phyloP scores from a whole-genome alignment of 2,113 vertebrate genomes.

The Actinemys pallida region DNA sequence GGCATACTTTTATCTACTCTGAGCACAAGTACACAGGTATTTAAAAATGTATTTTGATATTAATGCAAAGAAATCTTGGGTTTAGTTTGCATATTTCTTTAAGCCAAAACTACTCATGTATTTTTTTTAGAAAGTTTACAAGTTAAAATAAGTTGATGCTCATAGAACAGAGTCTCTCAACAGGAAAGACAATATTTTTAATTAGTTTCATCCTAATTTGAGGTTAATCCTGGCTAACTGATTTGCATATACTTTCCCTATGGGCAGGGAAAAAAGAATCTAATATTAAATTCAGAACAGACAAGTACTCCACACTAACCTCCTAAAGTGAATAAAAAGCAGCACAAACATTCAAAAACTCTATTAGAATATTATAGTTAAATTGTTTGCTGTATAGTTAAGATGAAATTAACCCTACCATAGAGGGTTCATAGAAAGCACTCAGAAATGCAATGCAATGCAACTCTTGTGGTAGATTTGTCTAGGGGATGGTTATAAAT shows the following conservation, averaged over 20 bases:
- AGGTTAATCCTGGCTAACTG: background rate
- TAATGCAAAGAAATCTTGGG: background rate
- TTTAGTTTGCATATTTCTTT: background rate
- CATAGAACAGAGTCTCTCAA: background rate
- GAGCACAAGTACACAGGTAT: background rate
- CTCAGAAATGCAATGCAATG: background rate
- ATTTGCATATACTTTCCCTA: background rate
- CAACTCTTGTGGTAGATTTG: background rate
- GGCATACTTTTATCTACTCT: background rate
- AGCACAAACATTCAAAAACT: background rate
- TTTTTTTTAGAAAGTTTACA: background rate
- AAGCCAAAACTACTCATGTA: background rate
- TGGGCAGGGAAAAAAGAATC: background rate
- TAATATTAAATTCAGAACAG: background rate
- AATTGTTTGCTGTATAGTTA: background rate
- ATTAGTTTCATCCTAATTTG: constrained; percentile 19
- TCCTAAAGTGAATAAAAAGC: background rate
- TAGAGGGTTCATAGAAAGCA: rapidly evolving
- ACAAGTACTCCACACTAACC: background rate
- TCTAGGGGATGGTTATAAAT: background rate
- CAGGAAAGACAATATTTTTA: background rate
- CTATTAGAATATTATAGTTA: background rate
- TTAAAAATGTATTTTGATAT: background rate
- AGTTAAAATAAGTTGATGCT: background rate
- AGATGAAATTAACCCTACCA: background rate